Evolutionary conservation across 2,113 vertebrate species (phyloP).

Genomic region (Microtus ochrogaster): DNA sequence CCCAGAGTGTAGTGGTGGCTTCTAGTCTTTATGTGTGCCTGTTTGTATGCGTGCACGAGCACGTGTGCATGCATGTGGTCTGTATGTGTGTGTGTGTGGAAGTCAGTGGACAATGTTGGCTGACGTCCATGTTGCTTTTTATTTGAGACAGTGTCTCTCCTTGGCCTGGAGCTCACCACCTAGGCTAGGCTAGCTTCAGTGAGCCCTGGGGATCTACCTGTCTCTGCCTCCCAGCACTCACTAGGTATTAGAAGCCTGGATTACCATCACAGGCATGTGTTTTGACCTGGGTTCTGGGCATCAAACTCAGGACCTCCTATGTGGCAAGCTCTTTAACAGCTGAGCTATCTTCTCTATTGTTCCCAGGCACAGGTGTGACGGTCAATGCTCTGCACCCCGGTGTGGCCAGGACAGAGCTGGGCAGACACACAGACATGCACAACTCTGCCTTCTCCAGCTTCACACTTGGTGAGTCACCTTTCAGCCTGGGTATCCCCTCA

Average conservation of each 20-base stretch:
- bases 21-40: fast-evolving
- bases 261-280: too few relatives aligned
- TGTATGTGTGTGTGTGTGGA: not conserved
- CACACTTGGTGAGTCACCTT: constrained; percentile 86
- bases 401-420: constrained; percentile 91
- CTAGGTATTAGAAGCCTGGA: too few relatives aligned
- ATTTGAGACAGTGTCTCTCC: not conserved
- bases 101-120: not conserved
- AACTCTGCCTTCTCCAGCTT: constrained; percentile 89
- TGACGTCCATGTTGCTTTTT: not conserved
- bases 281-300: too few relatives aligned
- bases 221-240: too few relatives aligned
- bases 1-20: not conserved
- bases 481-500: not conserved
- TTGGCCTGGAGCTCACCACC: not conserved
- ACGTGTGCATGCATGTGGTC: not conserved
- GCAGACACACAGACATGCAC: constrained; percentile 91
- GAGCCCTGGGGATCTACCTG: not conserved
- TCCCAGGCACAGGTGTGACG: constrained; percentile 89
- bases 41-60: not conserved
- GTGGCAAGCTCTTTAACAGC: not conserved
- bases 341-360: not conserved
- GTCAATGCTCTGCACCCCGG: constrained; percentile 91
- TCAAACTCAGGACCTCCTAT: not conserved
- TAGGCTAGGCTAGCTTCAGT: not conserved